Evolutionary conservation across 2,797 vertebrate genomes (phyloP), one percentile per base, ranked within the genome.

Genomic region (Helarctos malayanus): DNA sequence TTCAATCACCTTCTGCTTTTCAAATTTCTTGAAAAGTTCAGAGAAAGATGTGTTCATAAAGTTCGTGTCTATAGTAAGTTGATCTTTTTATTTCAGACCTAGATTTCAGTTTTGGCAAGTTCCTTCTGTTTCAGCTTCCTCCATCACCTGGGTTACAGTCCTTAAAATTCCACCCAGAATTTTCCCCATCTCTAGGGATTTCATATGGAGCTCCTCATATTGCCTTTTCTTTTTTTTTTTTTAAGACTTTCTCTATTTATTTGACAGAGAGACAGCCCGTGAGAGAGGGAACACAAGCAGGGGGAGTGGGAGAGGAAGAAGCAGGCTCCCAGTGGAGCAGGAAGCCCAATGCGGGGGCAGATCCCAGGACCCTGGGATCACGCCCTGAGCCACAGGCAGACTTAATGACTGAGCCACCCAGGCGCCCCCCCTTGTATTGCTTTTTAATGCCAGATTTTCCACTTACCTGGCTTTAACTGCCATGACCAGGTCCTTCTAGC

Each of bases 401-500:
- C 41, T 41, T 41, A 41, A 41, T 41, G 41, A 41, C 41, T 41
- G 41, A 41, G 41, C 41, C 41, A 41, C 41, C 41, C 41, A 41
- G 41, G 41, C 5, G 5, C 41, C 41, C 41, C 41, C 41, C 98
- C n/a, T 99, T 97, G 92, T 68, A 35, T 21, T 99, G 19, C 95
- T 97, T 68, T 84, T 98, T 99, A 99, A 98, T 5, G 99, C 98
- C 9, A 98, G 19, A 47, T 96, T 96, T 91, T 98, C 97, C 29
- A 98, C 80, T 13, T 99, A 98, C 76, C 98, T 99, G 80, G 98
- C 96, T 82, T 98, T 98, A 81, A 99, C 98, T 85, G 98, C 99
- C 38, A 98, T 98, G 63, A 99, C 99, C 99, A 99, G 98, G 97
- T 99, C 99, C 96, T 99, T 99, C 95, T 99, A 99, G 93, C 99